Conservation (phyloP, 2,797 vertebrate species). For the Gymnoscopelus microlampas region DNA sequence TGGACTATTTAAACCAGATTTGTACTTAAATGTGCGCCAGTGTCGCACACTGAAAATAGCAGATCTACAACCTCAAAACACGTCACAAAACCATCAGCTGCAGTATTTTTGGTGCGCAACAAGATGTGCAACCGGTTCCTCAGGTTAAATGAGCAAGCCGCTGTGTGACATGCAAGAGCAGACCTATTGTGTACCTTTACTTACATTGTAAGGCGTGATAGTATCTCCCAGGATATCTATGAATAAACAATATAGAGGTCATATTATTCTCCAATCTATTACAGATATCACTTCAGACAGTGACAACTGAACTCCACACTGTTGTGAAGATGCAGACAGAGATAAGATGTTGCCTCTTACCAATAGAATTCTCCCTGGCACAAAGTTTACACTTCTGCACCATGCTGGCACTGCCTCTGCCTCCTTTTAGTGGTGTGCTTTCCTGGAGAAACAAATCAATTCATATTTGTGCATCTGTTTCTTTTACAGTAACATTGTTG, state of each 20-base stretch:
- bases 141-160: no score
- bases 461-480: no score
- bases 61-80: no score
- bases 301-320: not conserved
- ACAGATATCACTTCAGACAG: not conserved
- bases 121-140: no score
- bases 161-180: no score
- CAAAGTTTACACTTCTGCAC: constrained; percentile 98
- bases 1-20: no score
- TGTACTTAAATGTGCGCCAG: no score
- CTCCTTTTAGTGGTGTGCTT: constrained; percentile 92
- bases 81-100: no score
- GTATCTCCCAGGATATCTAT: constrained; percentile 93
- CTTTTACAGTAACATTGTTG: no score
- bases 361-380: constrained; percentile 93
- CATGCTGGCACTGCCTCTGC: constrained; percentile 94
- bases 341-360: constrained; percentile 66
- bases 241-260: constrained; percentile 8
- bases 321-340: not conserved
- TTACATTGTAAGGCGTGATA: constrained; percentile 94
- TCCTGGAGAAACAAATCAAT: constrained; percentile 78
- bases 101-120: no score
- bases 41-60: no score
- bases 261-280: not conserved
- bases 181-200: constrained; percentile 50